Base-by-base conservation (phyloP, 2,888 invertebrate species). In the Rhogogaster chlorosoma region DNA sequence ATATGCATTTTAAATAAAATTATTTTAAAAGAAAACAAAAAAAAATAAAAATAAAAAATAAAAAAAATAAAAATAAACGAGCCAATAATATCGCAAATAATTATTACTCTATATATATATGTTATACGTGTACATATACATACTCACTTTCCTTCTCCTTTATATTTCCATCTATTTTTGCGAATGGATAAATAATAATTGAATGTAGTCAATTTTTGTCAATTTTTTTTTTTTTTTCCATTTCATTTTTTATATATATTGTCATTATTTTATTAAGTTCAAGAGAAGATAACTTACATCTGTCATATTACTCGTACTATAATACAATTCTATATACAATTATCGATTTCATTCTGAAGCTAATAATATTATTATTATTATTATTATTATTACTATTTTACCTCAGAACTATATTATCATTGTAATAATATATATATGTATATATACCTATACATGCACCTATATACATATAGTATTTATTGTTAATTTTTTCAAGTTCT, bases 211-310 rank as follows among this genome's bases (percentile, higher is more conserved):
- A 36, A 45, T 45, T 73, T 29, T 26, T 67, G 26, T 32, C n/a
- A n/a, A n/a, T n/a, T 49, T 53, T 26, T 10, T 49, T 12, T 18
- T 36, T 45, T 53, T 15, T 12, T 53, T 6, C 10, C 36, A 10
- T 29, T 29, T n/a, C n/a, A n/a, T n/a, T 77, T 18, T 45, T 36
- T 73, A 87, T 86, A 85, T 91, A 92, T 92, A 92, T 92, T 92
- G 91, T 92, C 92, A 87, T 91, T 91, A 92, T 92, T 92, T 92
- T 92, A 92, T 92, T 92, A 90, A 90, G 90, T 90, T 91, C 89
- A 89, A 91, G 89, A 91, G 89, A 90, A 88, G 89, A 36, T 70
- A 32, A 70, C 36, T 70, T 70, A 67, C 32, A 32, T 67, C 32
- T 67, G 67, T 67, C 67, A 15, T 32, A 61, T 61, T 53, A 61